Evolutionary conservation across 2,113 vertebrate species (phyloP).

Genomic region (Aptenodytes patagonicus): DNA sequence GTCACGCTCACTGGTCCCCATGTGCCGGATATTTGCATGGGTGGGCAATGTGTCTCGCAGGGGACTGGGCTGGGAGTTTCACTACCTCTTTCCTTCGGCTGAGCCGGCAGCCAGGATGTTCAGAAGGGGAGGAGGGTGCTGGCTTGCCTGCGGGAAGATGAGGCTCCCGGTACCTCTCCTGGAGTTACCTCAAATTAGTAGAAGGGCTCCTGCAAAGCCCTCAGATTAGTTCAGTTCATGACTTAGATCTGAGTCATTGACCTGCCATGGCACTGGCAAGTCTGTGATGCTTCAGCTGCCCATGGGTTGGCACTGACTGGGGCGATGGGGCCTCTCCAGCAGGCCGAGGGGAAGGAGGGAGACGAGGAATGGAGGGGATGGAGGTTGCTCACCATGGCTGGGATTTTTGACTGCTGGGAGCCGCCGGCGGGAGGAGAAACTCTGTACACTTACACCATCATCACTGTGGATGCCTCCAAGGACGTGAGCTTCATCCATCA

Average conservation of each 20-base stretch:
- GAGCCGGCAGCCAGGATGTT: not conserved
- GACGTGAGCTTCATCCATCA: slow-evolving; percentile 85
- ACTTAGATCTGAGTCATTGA: not conserved
- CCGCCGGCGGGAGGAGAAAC: slow-evolving; percentile 82
- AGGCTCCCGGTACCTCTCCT: not conserved
- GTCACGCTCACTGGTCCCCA: not conserved
- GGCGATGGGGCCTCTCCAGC: not conserved
- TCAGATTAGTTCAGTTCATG: not conserved
- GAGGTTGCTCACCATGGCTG: slow-evolving; percentile 91
- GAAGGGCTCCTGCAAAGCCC: not conserved
- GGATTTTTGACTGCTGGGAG: slow-evolving; percentile 95
- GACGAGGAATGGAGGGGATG: slow-evolving; percentile 79
- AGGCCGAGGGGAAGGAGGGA: slow-evolving; percentile 25
- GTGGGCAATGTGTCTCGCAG: not conserved
- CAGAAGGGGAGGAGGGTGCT: not conserved
- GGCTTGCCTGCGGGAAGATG: not conserved
- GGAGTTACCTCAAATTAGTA: not conserved
- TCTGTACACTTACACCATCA: slow-evolving; percentile 89
- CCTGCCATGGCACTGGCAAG: not conserved
- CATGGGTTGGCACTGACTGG: fast-evolving
- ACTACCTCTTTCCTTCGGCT: not conserved
- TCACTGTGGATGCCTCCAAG: slow-evolving; percentile 87
- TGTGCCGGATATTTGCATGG: not conserved
- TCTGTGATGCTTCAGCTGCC: not conserved
- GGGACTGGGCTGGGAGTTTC: not conserved